Conservation (phyloP, 2,113 vertebrate species). For the Aegithalos caudatus region DNA sequence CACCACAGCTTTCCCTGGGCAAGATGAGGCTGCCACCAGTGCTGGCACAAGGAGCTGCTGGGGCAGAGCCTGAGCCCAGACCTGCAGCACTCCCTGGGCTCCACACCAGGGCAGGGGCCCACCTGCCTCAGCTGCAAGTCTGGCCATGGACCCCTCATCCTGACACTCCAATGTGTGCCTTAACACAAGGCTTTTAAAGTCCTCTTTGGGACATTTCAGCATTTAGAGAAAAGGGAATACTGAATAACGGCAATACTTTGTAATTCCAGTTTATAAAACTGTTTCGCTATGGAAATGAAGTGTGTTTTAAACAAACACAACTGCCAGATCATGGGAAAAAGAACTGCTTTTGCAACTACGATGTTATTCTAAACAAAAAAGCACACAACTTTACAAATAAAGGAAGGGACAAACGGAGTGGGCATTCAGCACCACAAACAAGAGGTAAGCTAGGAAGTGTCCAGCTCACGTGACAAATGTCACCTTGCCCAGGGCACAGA, state of each 20-base stretch:
- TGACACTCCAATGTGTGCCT: background rate
- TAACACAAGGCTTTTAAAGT: background rate
- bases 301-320: background rate
- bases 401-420: background rate
- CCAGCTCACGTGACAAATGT: background rate
- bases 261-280: background rate
- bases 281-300: background rate
- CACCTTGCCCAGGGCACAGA: background rate
- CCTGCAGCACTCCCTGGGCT: background rate
- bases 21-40: background rate
- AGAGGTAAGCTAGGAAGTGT: background rate
- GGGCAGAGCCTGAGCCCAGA: background rate
- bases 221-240: background rate
- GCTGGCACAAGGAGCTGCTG: background rate
- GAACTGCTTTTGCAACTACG: fast-evolving
- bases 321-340: background rate
- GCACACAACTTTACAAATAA: background rate
- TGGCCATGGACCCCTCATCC: background rate
- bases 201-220: background rate
- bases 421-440: background rate
- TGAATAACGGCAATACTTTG: background rate
- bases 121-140: background rate
- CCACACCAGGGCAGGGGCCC: background rate
- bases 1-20: background rate
- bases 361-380: background rate